These are phyloP conservation scores for Danaus plexippus DNA, from an alignment of 1,140 invertebrate species.

Conservation along the genomic window DNA sequence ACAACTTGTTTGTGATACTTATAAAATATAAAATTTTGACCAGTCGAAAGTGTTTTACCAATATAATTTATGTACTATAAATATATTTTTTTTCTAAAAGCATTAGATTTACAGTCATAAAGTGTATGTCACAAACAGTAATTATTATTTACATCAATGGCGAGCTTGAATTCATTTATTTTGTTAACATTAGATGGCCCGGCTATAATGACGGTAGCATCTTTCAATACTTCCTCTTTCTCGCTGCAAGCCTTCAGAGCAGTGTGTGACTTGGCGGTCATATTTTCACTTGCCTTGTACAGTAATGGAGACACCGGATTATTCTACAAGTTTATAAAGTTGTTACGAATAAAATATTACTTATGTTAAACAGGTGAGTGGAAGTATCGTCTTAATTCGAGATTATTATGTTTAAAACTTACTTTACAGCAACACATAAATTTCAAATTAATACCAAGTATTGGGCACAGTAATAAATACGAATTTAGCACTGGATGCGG, in stretches of 20 bases:
- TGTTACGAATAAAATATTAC: background rate
- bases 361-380: background rate
- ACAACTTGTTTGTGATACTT: no score
- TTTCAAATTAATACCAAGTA: slow-evolving; percentile 51
- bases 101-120: no score
- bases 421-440: slow-evolving; percentile 55
- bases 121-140: background rate
- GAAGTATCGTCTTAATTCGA: no score
- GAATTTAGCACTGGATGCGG: slow-evolving; percentile 56
- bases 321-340: slow-evolving; percentile 26
- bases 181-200: slow-evolving; percentile 40
- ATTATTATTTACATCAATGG: slow-evolving; percentile 19
- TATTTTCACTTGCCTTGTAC: slow-evolving; percentile 35
- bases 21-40: no score
- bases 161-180: slow-evolving; percentile 31
- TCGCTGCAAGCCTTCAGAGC: slow-evolving; percentile 24
- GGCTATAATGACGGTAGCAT: slow-evolving; percentile 34
- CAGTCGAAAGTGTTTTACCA: no score
- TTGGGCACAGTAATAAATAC: slow-evolving; percentile 52
- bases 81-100: no score
- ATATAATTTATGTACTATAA: no score
- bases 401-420: slow-evolving; percentile 11
- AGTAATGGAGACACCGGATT: slow-evolving; percentile 43
- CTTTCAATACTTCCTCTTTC: slow-evolving; percentile 25
- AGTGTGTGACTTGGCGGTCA: slow-evolving; percentile 26